phyloP scores from a whole-genome alignment of 2,888 invertebrate genomes.

The Sipha maydis region DNA sequence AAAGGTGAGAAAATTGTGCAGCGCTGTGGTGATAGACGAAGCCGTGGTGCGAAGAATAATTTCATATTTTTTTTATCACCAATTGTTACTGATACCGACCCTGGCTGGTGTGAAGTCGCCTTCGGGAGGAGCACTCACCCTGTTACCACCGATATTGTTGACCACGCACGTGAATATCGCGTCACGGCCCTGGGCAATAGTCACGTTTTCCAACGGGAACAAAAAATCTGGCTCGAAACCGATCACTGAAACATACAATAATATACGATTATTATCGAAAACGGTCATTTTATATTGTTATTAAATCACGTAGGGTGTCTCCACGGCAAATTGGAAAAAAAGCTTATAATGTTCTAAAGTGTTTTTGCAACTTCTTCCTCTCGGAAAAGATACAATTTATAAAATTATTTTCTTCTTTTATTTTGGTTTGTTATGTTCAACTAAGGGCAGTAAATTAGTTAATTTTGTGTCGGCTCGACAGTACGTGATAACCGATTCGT shows the following conservation, averaged over 20 bases:
- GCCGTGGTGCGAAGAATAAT: conserved; percentile 57
- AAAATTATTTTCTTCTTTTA: conserved; percentile 21
- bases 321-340: conserved; percentile 19
- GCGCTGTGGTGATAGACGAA: conserved; percentile 59
- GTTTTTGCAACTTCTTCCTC: not conserved
- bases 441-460: not conserved
- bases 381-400: not conserved
- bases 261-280: conserved; percentile 30
- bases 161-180: conserved; percentile 87
- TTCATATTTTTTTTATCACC: conserved; percentile 38
- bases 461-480: not conserved
- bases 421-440: not conserved
- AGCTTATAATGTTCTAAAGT: conserved; percentile 24
- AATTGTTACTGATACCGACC: conserved; percentile 64
- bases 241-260: conserved; percentile 72
- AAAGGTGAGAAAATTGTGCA: conserved; percentile 49
- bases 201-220: conserved; percentile 83
- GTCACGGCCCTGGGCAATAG: conserved; percentile 83
- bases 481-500: not conserved
- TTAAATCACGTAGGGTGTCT: conserved; percentile 47
- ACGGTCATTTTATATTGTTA: conserved; percentile 23
- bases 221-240: conserved; percentile 85
- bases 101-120: conserved; percentile 68
- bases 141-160: conserved; percentile 83
- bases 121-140: conserved; percentile 85